Base-by-base conservation (phyloP, 2,797 vertebrate species). In the Nothura maculosa region DNA sequence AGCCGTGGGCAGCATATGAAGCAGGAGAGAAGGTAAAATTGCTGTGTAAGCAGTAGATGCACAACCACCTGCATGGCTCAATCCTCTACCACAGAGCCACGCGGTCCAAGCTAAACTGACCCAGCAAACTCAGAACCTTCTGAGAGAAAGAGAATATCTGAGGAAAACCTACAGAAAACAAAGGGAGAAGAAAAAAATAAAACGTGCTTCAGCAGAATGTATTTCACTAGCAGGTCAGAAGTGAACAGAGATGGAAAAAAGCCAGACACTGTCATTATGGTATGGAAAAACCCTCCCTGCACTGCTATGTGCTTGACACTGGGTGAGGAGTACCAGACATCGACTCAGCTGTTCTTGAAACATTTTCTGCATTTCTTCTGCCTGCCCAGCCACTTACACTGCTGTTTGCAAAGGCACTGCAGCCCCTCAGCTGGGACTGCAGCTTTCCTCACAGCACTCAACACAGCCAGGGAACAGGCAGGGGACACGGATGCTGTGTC, bases 291-390 rank as follows among this genome's bases (percentile, higher is more conserved):
- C 21, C 4, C 5, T 32, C 48, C 55, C 47, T 66, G 50, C 15
- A 4, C 42, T 16, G 32, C 48, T 58, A 73, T 1, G 1, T 24
- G 42, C 62, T 73, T 64, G 1, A 0, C 0, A 0, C 27, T 0
- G 1, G 69, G 32, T 77, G 5, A 3, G 32, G 21, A 43, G 12
- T 5, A 24, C 6, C 66, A 24, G 5, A 2, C 76, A 32, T 76
- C 67, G 92, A 81, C 86, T 80, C 93, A 94, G 89, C 75, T 81
- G 92, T 24, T 67, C 28, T 27, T 21, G n/a, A 4, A 40, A 7
- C 3, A 1, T 40, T 36, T 72, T 57, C 81, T 55, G 8, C 1
- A 30, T 20, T 69, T 69, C 86, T 88, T 22, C 27, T 32, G 48
- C 8, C 0, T 3, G 32, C 52, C 7, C 66, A 61, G 83, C 48